Evolutionary conservation across 2,888 invertebrate genomes (phyloP).

Genomic region (Fragum sueziense): DNA sequence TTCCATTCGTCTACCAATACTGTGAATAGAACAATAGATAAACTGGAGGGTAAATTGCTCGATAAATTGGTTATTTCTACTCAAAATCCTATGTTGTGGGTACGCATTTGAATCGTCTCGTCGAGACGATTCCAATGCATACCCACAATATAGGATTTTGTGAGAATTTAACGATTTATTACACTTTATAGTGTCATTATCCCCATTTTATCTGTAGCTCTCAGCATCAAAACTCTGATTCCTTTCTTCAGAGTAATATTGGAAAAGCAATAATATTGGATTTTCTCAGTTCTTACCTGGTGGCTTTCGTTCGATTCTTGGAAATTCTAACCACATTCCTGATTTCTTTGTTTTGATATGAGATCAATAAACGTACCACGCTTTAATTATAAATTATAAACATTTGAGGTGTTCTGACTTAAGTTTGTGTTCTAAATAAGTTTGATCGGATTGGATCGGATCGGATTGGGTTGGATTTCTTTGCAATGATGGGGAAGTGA

Average conservation of each 20-base stretch:
- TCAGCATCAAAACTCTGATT: background rate
- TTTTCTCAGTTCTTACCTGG: background rate
- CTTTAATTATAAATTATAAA: too few relatives aligned
- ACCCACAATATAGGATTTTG: too few relatives aligned
- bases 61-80: too few relatives aligned
- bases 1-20: slow-evolving; percentile 5
- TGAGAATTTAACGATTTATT: too few relatives aligned
- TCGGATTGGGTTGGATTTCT: background rate
- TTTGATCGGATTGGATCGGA: background rate
- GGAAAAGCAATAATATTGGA: background rate
- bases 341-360: background rate
- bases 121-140: too few relatives aligned
- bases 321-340: background rate
- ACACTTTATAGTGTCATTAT: too few relatives aligned
- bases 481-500: slow-evolving; percentile 8
- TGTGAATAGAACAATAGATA: background rate
- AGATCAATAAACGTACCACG: background rate
- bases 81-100: too few relatives aligned
- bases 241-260: background rate
- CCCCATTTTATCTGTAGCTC: too few relatives aligned
- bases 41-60: too few relatives aligned
- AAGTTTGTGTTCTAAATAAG: background rate
- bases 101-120: too few relatives aligned
- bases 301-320: background rate
- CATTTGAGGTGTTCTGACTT: background rate